phyloP scores from a whole-genome alignment of 2,797 vertebrate genomes.

The Coracias cyanogaster region DNA sequence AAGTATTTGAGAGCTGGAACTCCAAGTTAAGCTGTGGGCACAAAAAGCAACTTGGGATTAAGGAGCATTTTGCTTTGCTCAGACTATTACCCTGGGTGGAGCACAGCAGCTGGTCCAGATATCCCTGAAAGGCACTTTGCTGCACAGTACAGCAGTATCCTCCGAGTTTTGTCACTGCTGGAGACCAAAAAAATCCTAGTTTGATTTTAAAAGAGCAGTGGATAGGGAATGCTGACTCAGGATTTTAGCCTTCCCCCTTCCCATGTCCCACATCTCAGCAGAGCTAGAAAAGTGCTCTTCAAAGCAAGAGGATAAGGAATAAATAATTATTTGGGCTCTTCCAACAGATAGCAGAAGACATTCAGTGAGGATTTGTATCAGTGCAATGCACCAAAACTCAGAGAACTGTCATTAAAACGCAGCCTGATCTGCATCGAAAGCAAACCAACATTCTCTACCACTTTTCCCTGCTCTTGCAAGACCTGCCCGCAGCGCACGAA shows the following conservation, averaged over 20 bases:
- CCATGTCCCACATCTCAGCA: background rate
- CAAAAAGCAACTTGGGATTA: constrained; percentile 31
- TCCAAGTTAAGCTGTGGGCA: background rate
- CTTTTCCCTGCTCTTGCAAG: background rate
- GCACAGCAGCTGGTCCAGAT: constrained; percentile 19
- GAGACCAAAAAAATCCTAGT: background rate
- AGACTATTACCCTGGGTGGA: constrained; percentile 50
- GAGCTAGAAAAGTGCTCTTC: background rate
- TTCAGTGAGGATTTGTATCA: background rate
- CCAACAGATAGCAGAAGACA: background rate
- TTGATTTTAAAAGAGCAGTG: background rate
- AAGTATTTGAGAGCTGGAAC: background rate
- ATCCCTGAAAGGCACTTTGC: constrained; percentile 35
- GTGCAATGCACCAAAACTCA: background rate
- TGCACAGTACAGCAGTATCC: background rate
- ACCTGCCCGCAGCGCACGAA: background rate
- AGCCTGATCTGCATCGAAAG: background rate
- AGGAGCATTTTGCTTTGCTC: constrained; percentile 15
- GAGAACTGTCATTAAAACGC: background rate
- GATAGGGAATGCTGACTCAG: constrained; percentile 11
- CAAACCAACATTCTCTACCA: background rate
- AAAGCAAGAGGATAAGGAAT: background rate
- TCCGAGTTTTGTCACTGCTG: background rate
- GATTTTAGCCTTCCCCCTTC: background rate
- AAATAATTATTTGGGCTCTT: background rate